Evolutionary conservation across 2,113 vertebrate genomes (phyloP), one percentile per base, ranked within the genome.

Genomic region (Monopterus albus): DNA sequence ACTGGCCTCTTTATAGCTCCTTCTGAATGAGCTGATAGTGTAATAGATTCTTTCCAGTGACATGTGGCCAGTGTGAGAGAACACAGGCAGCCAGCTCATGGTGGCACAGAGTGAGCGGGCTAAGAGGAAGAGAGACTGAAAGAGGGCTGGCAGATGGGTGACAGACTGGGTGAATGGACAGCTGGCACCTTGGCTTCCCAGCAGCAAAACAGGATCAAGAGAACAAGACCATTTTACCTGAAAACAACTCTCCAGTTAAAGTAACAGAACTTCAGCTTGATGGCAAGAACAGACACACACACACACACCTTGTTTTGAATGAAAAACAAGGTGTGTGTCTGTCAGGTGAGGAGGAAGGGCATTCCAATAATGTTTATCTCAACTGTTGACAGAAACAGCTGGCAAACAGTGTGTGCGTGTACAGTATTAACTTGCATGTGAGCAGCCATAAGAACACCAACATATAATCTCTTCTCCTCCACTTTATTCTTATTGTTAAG

Each of bases 11-110:
- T 84, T 81, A 82, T 70, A 20, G 72, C 64, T 38, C 65, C 9
- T 35, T 68, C 58, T 87, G 83, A 90, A 87, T 79, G 84, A 78
- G 78, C 78, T 61, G 75, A 83, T 78, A 57, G 77, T 62, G 67
- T 74, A 75, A 81, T 84, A 79, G 75, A 86, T 89, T 84, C 65
- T 83, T 72, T 82, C 86, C 79, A 55, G 28, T 84, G 88, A 84
- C 88, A 80, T 83, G 87, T 65, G 72, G 72, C 36, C 23, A 58
- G 72, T 70, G 78, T 62, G 78, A 46, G 73, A 57, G 57, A 88
- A 76, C 79, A 65, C 55, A 28, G 50, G 51, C 67, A 61, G 72
- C 64, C 72, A 83, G 69, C 71, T 72, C 45, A 46, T 1, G 51
- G 75, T 76, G 79, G 78, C 62, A 59, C 28, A 43, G 29, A 20